Percentiles rank a stretch among this genome's conserved stretches.
Conservation (phyloP, 23 tunicate species). For the Botrylloides violaceus region DNA sequence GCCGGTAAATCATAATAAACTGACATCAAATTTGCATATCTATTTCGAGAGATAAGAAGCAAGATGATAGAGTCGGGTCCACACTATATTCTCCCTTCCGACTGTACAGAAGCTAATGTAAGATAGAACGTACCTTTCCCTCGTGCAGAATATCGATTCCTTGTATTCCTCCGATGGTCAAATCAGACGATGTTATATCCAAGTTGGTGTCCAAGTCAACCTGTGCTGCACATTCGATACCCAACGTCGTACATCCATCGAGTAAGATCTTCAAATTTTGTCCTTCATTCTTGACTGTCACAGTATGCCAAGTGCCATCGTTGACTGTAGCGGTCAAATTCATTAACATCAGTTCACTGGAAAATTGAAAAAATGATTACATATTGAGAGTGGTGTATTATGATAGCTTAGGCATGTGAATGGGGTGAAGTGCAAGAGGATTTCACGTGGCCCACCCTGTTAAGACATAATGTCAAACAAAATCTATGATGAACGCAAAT, state of each 20-base stretch:
- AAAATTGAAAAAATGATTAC: background rate
- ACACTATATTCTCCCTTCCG: too few relatives aligned
- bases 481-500: too few relatives aligned
- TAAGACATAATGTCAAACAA: too few relatives aligned
- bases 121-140: conserved; percentile 15
- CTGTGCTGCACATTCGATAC: background rate
- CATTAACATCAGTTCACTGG: background rate
- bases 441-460: too few relatives aligned
- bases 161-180: conserved; percentile 48
- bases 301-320: conserved; percentile 22
- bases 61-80: too few relatives aligned
- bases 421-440: background rate
- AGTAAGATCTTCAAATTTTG: background rate
- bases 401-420: background rate
- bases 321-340: conserved; percentile 2
- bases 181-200: background rate
- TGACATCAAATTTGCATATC: too few relatives aligned
- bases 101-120: too few relatives aligned
- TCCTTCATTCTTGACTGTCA: background rate
- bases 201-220: background rate
- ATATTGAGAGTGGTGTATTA: background rate
- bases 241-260: conserved; percentile 4
- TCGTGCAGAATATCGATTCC: background rate
- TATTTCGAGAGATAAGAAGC: too few relatives aligned
- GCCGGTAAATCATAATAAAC: too few relatives aligned